These are phyloP conservation scores for Spisula solida DNA, from an alignment of 2,888 invertebrate species.

Conservation along the genomic window DNA sequence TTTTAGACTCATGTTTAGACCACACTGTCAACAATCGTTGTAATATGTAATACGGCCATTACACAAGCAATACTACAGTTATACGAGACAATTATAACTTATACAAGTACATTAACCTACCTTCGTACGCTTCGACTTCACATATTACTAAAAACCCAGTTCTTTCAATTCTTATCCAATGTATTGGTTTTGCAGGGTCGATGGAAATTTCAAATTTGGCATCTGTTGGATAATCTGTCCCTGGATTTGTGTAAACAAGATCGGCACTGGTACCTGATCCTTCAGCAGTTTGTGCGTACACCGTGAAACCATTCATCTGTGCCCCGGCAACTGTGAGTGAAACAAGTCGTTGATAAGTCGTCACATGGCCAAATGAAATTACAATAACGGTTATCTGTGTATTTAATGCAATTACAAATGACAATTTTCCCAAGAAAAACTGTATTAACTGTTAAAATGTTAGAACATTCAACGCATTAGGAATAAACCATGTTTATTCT, in stretches of 20 bases:
- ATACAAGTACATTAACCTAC: not conserved
- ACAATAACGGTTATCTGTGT: no score
- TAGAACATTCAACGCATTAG: no score
- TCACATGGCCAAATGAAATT: no score
- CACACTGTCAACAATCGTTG: no score
- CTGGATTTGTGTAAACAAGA: slow-evolving; percentile 43
- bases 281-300: slow-evolving; percentile 19
- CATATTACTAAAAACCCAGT: slow-evolving; percentile 45
- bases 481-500: no score
- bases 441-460: no score
- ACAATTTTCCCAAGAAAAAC: no score
- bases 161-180: slow-evolving; percentile 50
- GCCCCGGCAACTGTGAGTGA: not conserved
- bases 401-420: no score
- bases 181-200: slow-evolving; percentile 28
- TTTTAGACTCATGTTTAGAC: no score
- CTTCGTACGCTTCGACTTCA: slow-evolving; percentile 61
- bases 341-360: not conserved
- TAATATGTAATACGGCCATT: no score
- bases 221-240: slow-evolving; percentile 15
- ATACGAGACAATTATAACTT: not conserved
- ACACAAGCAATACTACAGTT: not conserved
- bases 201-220: slow-evolving; percentile 33
- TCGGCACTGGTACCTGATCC: not conserved
- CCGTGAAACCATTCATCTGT: slow-evolving; percentile 45